Evolutionary conservation across 35 echinoderm and acorn worm genomes (phyloP).

Genomic region (Hemicentrotus pulcherrimus): DNA sequence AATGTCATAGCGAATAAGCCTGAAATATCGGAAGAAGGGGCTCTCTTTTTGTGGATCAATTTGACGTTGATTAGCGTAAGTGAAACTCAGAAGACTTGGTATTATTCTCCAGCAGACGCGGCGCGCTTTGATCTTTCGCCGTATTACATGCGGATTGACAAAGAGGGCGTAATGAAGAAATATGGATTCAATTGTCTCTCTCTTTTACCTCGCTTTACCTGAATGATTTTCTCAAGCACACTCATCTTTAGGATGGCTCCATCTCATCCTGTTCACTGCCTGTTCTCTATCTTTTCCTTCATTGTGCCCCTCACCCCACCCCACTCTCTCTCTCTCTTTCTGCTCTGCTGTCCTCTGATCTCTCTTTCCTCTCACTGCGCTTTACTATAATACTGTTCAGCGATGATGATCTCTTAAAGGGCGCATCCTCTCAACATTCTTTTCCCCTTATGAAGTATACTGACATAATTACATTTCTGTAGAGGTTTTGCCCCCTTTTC

Average conservation of each 20-base stretch:
- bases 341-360: not conserved
- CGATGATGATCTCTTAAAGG: not conserved
- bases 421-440: not conserved
- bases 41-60: conserved; percentile 32
- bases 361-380: not conserved
- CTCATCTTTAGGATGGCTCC: not conserved
- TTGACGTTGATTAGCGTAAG: conserved; percentile 44
- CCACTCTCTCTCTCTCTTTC: not conserved
- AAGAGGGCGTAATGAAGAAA: conserved; percentile 37
- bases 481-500: not conserved
- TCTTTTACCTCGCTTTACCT: not conserved
- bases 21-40: conserved; percentile 21
- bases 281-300: not conserved
- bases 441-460: too few species aligned
- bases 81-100: conserved; percentile 19
- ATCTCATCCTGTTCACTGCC: not conserved
- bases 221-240: not conserved
- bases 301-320: not conserved
- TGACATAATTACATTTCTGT: not conserved
- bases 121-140: conserved; percentile 28
- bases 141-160: conserved; percentile 11
- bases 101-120: conserved; percentile 23
- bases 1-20: conserved; percentile 19
- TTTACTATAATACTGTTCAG: too few species aligned
- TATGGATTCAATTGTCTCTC: conserved; percentile 26